A percentile compares a stretch with the other conserved stretches of the same genome.
phyloP scores from a whole-genome alignment of 1,140 invertebrate species.

The Calephelis virginiensis region DNA sequence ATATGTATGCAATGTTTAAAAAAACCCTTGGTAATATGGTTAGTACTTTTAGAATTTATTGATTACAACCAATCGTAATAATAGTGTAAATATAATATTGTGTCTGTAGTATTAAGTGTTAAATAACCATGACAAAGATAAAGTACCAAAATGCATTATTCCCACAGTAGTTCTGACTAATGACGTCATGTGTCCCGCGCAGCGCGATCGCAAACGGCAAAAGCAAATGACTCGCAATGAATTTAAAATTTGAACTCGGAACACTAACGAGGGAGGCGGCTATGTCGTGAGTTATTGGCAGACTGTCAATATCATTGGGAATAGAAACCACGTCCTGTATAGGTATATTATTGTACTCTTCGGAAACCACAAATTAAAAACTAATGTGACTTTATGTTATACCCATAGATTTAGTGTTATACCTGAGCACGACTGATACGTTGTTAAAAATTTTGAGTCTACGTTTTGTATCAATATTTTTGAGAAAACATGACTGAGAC shows the following conservation, averaged over 20 bases:
- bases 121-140: background rate
- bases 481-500: too few species aligned
- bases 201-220: constrained; percentile 58
- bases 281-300: constrained; percentile 51
- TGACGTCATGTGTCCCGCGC: constrained; percentile 74
- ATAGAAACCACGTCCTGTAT: background rate
- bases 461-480: too few species aligned
- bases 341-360: too few species aligned
- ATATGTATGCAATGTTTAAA: too few species aligned
- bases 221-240: constrained; percentile 73
- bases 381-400: background rate
- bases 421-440: background rate
- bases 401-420: too few species aligned
- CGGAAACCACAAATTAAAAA: too few species aligned
- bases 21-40: too few species aligned
- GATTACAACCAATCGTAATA: too few species aligned
- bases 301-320: constrained; percentile 35
- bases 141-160: constrained; percentile 42
- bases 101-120: too few species aligned
- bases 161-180: constrained; percentile 53
- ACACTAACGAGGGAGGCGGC: constrained; percentile 69
- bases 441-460: too few species aligned
- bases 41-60: too few species aligned
- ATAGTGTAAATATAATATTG: too few species aligned
- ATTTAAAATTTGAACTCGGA: constrained; percentile 72